phyloP scores from a whole-genome alignment of 1,140 invertebrate species.

The Euwallacea similis region DNA sequence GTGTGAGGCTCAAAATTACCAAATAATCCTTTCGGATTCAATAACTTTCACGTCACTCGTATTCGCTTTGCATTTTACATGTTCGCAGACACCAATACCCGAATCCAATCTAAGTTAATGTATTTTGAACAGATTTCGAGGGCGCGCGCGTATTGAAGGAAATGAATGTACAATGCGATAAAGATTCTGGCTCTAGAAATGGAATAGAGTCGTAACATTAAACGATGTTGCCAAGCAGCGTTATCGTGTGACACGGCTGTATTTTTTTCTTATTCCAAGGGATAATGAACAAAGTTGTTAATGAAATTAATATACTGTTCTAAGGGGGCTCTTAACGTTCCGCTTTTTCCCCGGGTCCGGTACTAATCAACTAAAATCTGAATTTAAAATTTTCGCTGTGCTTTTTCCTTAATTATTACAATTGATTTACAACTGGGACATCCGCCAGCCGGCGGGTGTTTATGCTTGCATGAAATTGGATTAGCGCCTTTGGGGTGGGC shows the following conservation, averaged over 20 bases:
- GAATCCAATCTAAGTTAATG: slow-evolving; percentile 20
- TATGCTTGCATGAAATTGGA: slow-evolving; percentile 30
- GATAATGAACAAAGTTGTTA: background rate
- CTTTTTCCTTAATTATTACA: slow-evolving; percentile 26
- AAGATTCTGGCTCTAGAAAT: slow-evolving; percentile 12
- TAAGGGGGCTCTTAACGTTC: no score
- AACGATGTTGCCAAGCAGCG: background rate
- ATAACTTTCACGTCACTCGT: slow-evolving; percentile 20
- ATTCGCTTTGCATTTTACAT: slow-evolving; percentile 12
- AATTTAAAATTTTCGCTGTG: slow-evolving; percentile 17
- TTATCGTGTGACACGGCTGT: background rate
- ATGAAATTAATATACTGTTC: background rate
- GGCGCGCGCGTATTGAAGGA: slow-evolving; percentile 16
- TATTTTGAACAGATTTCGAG: slow-evolving; percentile 19
- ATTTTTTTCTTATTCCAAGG: background rate
- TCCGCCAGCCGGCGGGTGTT: slow-evolving; percentile 23
- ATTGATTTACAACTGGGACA: slow-evolving; percentile 24
- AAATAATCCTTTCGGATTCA: slow-evolving; percentile 14
- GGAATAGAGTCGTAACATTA: slow-evolving; percentile 6
- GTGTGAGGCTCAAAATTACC: slow-evolving; percentile 3
- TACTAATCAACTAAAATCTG: slow-evolving; percentile 10
- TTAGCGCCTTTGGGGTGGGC: slow-evolving; percentile 18
- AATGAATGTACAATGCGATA: slow-evolving; percentile 24
- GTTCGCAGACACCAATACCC: slow-evolving; percentile 17
- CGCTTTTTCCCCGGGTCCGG: background rate